Base-by-base conservation (phyloP, 2,113 vertebrate species). In the Chaetops frenatus region DNA sequence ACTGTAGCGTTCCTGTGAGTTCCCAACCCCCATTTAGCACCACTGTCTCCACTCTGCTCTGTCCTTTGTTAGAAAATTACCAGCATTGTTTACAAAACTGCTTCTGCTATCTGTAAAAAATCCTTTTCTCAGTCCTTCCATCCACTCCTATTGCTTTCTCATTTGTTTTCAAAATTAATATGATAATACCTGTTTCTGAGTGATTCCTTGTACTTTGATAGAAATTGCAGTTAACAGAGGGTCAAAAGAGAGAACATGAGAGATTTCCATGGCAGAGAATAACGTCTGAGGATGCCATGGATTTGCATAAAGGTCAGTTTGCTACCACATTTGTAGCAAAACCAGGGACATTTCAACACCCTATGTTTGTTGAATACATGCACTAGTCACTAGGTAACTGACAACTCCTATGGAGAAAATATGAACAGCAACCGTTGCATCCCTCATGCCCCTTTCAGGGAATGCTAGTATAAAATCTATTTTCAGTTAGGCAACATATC, bases 21-120 rank as follows among this genome's bases (percentile, higher is more conserved):
- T 67, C 19, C 15, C 24, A 1, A 1, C 8, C 11, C 0, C 1
- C 2, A 0, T 57, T 65, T 35, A 83, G 35, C 45, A n/a, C 19
- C 13, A 6, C 38, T 45, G 19, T 18, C 54, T 61, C 54, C 40
- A 61, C 42, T 53, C 45, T n/a, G n/a, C 51, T 70, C 50, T 65
- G 20, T 40, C 20, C 23, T 76, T 72, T 38, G 21, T 62, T 80
- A 82, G 33, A 38, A 9, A 40, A 74, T 42, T 76, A 57, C 35
- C 27, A 73, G 22, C 38, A 38, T 11, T 42, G 8, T 31, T 82
- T 53, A 33, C n/a, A 80, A 86, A 86, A 66, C 27, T 48, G 38
- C 13, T 89, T 48, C 50, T 72, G 57, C 40, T 74, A 3, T 20
- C 53, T 4, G 35, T 10, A 53, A 56, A 38, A 62, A 18, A 5